Percentiles rank a stretch among this genome's conserved stretches.
These are phyloP conservation scores for Centroberyx gerrardi DNA, from an alignment of 2,797 vertebrate genomes.

Conservation along the genomic window DNA sequence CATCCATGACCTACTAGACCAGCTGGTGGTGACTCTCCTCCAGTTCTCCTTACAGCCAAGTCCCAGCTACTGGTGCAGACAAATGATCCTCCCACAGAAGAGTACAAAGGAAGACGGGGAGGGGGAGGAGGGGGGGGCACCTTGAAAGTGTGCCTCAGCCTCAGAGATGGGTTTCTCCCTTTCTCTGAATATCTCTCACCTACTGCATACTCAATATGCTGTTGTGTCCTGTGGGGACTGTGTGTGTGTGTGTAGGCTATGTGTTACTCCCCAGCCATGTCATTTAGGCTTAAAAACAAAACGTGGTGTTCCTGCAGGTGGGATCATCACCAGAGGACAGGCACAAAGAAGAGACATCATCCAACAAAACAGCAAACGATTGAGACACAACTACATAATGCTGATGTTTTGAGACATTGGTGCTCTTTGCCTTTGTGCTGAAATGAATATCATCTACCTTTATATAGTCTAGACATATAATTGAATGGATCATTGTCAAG, in stretches of 20 bases:
- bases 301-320: background rate
- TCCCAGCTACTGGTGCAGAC: background rate
- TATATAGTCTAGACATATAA: background rate
- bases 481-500: background rate
- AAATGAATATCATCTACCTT: background rate
- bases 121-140: background rate
- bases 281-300: background rate
- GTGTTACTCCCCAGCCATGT: background rate
- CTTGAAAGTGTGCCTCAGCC: slow-evolving; percentile 6
- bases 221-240: background rate
- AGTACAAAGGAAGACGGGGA: no score
- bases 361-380: background rate
- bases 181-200: slow-evolving; percentile 14
- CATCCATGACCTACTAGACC: background rate
- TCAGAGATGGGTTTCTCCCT: background rate
- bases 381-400: background rate
- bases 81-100: background rate
- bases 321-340: background rate
- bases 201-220: no score
- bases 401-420: background rate
- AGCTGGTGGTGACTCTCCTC: background rate
- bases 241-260: slow-evolving; percentile 1
- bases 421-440: background rate
- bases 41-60: background rate
- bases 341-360: background rate